Evolutionary conservation across 2,797 vertebrate genomes (phyloP).

Genomic region (Gambelia wislizenii): DNA sequence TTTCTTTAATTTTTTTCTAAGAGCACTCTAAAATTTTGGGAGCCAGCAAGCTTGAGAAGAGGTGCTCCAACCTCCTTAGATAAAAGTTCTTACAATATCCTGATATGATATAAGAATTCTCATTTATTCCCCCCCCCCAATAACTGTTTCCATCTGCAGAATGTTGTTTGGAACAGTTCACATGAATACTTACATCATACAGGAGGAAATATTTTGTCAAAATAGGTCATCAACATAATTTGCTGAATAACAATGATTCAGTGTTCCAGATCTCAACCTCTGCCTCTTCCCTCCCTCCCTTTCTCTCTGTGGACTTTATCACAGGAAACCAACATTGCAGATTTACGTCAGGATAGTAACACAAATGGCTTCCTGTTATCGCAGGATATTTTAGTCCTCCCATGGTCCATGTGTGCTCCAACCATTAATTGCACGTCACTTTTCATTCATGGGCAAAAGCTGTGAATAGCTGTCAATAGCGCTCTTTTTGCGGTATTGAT

Average conservation of each 20-base stretch:
- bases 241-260: neutral
- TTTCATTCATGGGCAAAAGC: no score
- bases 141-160: conserved; percentile 18
- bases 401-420: no score
- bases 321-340: no score
- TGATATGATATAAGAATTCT: neutral
- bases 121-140: neutral
- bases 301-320: no score
- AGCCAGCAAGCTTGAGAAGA: neutral
- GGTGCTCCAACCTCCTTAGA: neutral
- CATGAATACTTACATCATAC: neutral
- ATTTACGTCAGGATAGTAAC: no score
- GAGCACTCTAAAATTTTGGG: neutral
- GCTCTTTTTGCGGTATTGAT: no score
- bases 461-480: no score
- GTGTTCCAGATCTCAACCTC: neutral
- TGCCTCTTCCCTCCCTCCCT: neutral
- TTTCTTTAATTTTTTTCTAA: no score
- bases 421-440: no score
- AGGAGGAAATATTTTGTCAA: conserved; percentile 6
- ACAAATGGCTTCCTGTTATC: no score
- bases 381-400: no score
- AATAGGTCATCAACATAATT: neutral
- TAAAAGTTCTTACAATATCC: neutral
- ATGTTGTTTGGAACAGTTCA: neutral